Evolutionary conservation across 2,888 invertebrate genomes (phyloP), one percentile per base, ranked within the genome.

Genomic region (Selenia dentaria): DNA sequence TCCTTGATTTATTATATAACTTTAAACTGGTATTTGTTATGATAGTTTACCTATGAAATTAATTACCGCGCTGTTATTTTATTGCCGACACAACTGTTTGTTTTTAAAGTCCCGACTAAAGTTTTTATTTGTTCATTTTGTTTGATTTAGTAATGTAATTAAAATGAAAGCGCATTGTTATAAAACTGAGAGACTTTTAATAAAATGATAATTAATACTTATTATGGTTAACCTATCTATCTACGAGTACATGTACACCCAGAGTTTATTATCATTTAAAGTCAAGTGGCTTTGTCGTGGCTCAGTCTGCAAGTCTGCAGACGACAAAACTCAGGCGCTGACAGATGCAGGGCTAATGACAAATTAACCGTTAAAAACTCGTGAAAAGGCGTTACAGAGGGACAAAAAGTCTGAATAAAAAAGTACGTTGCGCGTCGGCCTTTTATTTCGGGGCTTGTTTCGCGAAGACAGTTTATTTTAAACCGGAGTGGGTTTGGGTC

Each of bases 261-360:
- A 46, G 42, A 29, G 44, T 33, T 18, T 39, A 57, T 62, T 60
- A 52, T 59, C 51, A 60, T 66, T 68, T 57, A 59, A 61, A 62
- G 58, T 58, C 39, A 46, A 52, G 55, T 52, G 59, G 64, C 61
- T 68, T 72, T 67, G 66, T 71, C 74, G 70, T 68, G 70, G 59
- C 49, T 26, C 43, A 42, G 45, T 55, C 62, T 62, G 64, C 66
- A 67, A 45, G 46, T 56, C 59, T 71, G 66, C 60, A 52, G 66
- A 70, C 66, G 73, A 71, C 74, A 70, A 73, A 74, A 69, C 64
- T 63, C 57, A 62, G 54, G 57, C 64, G 81, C 71, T 79, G 81
- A 84, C 85, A 83, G 80, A 83, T 73, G 74, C 77, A 80, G 74
- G 73, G 71, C 78, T 83, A 80, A 83, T 80, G 81, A 85, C 82